Conservation (phyloP, 1,140 invertebrate species). For the Steinernema feltiae region DNA sequence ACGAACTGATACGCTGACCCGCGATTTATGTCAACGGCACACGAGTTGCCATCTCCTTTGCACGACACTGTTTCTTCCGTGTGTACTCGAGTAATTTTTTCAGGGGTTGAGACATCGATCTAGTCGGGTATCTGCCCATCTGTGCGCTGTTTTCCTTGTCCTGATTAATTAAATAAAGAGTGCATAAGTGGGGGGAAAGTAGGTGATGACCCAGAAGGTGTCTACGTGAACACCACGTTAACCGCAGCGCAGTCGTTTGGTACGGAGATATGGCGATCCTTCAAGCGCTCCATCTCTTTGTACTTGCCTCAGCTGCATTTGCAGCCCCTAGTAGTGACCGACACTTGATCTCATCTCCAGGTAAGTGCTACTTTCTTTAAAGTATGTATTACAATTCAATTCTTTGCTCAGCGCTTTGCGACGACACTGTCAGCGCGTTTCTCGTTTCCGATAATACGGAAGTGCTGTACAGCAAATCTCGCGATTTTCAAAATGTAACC, state of each 20-base stretch:
- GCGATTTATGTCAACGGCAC: constrained; percentile 1
- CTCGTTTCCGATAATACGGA: constrained; percentile 38
- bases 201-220: constrained; percentile 13
- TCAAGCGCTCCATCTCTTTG: background rate
- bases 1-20: background rate
- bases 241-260: background rate
- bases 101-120: background rate
- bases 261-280: background rate
- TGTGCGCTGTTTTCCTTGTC: constrained; percentile 11
- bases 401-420: constrained; percentile 28
- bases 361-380: background rate
- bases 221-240: constrained; percentile 4
- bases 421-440: constrained; percentile 32
- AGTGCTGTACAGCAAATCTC: constrained; percentile 12
- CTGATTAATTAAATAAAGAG: constrained; percentile 15
- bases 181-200: constrained; percentile 14
- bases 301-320: background rate
- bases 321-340: background rate
- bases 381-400: background rate
- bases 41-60: background rate
- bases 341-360: background rate
- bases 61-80: background rate
- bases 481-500: constrained; percentile 30
- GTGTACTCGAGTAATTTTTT: background rate
- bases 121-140: background rate